Evolutionary conservation across 2,888 invertebrate species (phyloP).

Genomic region (Cantharis rufa): DNA sequence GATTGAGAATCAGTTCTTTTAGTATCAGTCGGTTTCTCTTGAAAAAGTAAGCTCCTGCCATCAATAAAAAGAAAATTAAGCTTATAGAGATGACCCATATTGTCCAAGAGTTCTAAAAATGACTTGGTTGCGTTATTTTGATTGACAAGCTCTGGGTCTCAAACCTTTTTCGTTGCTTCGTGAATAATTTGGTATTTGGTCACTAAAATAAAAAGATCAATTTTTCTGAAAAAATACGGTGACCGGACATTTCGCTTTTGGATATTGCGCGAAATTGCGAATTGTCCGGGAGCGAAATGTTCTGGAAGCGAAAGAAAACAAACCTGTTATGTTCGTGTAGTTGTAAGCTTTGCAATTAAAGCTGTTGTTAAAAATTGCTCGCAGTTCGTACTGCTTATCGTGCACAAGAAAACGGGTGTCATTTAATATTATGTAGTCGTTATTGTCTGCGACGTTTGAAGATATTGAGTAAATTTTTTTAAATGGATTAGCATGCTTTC

Average conservation of each 20-base stretch:
- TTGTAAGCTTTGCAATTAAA: constrained; percentile 14
- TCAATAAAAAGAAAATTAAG: background rate
- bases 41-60: background rate
- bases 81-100: background rate
- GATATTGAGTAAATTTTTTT: background rate
- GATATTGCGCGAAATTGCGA: too few species aligned
- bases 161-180: background rate
- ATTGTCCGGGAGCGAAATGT: too few species aligned
- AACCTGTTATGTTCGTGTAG: constrained; percentile 15
- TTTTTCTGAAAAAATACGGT: background rate
- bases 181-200: background rate
- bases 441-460: background rate
- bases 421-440: background rate
- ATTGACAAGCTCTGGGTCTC: background rate
- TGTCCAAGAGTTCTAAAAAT: background rate
- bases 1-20: constrained; percentile 10
- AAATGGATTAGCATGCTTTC: background rate
- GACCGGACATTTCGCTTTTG: too few species aligned
- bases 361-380: constrained; percentile 23
- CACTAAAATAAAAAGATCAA: background rate
- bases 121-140: background rate
- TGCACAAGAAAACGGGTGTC: background rate
- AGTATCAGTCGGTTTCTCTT: constrained; percentile 15
- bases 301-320: background rate
- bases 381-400: constrained; percentile 10